Percentiles rank a stretch among this genome's conserved stretches.
Conservation (phyloP, 1,140 invertebrate genomes). For the Agrypnia vestita region DNA sequence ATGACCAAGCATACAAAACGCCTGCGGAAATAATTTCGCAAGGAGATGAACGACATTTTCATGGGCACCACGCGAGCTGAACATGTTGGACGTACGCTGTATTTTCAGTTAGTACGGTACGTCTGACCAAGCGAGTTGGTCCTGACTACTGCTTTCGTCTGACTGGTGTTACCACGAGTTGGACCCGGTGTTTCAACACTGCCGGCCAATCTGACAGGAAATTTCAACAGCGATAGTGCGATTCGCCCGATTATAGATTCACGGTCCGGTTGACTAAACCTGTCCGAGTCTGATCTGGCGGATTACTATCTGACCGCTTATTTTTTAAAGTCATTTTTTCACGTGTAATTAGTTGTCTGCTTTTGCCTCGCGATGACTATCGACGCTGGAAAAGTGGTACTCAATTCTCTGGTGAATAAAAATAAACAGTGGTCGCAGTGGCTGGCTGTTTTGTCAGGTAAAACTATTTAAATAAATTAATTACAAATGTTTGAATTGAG, state of each 20-base stretch:
- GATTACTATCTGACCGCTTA: background rate
- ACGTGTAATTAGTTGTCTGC: too few species aligned
- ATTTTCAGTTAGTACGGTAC: background rate
- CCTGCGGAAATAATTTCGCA: conserved; percentile 20
- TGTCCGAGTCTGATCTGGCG: too few species aligned
- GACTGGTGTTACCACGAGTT: background rate
- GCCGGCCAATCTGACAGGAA: too few species aligned
- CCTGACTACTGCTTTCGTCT: conserved; percentile 16
- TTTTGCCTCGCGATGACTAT: conserved; percentile 7
- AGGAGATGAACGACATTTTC: conserved; percentile 8
- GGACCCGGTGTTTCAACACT: too few species aligned
- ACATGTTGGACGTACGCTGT: background rate
- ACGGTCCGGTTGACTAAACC: too few species aligned
- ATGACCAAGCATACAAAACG: background rate
- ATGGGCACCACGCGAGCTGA: background rate
- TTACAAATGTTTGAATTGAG: too few species aligned
- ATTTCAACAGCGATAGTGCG: too few species aligned
- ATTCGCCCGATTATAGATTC: too few species aligned
- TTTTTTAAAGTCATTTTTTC: background rate
- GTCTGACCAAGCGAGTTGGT: conserved; percentile 19
- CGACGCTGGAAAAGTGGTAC: conserved; percentile 22
- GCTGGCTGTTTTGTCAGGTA: conserved; percentile 56
- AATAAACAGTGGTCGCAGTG: conserved; percentile 57
- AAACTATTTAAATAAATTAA: background rate
- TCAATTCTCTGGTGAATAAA: conserved; percentile 35